phyloP scores from a whole-genome alignment of 2,888 invertebrate genomes.

The Tetropium fuscum region DNA sequence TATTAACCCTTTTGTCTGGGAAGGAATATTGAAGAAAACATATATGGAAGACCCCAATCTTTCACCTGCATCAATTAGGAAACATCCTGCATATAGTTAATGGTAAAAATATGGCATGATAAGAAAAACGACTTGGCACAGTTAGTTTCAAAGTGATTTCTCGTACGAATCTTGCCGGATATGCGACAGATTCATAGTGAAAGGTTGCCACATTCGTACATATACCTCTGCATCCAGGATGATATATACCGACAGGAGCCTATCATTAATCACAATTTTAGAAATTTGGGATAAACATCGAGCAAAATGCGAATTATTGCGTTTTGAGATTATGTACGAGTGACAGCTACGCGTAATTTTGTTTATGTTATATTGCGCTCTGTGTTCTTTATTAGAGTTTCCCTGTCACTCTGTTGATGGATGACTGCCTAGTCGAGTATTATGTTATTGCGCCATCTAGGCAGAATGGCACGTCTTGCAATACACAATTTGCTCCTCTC shows the following conservation, averaged over 20 bases:
- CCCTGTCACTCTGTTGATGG: conserved; percentile 13
- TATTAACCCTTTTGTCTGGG: no score
- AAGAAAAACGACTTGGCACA: no score
- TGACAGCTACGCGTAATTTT: conserved; percentile 17
- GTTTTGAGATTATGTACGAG: conserved; percentile 16
- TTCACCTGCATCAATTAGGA: no score
- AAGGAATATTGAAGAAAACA: no score
- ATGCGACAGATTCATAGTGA: conserved; percentile 16
- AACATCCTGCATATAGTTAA: no score
- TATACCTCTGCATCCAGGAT: conserved; percentile 11
- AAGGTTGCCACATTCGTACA: background rate
- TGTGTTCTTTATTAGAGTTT: conserved; percentile 20
- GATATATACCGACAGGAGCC: conserved; percentile 8
- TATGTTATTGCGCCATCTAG: conserved; percentile 6
- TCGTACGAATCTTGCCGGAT: conserved; percentile 2
- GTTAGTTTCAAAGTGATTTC: conserved; percentile 2
- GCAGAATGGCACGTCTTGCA: conserved; percentile 1
- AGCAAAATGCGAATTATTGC: conserved; percentile 20
- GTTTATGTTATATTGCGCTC: conserved; percentile 12
- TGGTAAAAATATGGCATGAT: no score
- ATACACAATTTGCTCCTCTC: background rate
- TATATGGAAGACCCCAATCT: no score
- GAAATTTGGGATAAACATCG: conserved; percentile 16
- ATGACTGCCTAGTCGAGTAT: conserved; percentile 12
- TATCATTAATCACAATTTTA: conserved; percentile 24